Percentiles rank a stretch among this genome's conserved stretches.
Conservation (phyloP, 1,140 invertebrate species). For the Dufourea novaeangliae region DNA sequence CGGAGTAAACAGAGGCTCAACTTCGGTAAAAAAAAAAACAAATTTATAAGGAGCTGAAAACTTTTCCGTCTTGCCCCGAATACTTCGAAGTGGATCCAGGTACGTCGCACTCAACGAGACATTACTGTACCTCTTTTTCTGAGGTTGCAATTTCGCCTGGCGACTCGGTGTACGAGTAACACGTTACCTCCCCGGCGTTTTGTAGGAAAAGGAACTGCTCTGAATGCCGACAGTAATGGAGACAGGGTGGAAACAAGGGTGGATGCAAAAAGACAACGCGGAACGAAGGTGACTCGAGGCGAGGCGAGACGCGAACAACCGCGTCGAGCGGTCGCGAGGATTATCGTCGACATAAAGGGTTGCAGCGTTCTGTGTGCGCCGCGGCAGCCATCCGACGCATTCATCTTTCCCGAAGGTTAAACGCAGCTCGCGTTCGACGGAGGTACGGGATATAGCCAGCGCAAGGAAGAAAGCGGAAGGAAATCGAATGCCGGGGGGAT, state of each 20-base stretch:
- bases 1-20: too few species aligned
- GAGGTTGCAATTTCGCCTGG: neutral
- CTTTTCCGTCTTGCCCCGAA: too few species aligned
- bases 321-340: slow-evolving; percentile 22
- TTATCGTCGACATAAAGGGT: slow-evolving; percentile 36
- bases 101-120: too few species aligned
- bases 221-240: neutral
- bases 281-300: neutral
- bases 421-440: neutral
- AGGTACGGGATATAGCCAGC: neutral
- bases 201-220: slow-evolving; percentile 7
- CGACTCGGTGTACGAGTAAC: neutral
- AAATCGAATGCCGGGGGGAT: neutral
- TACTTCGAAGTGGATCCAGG: too few species aligned
- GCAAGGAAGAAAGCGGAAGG: neutral
- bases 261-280: slow-evolving; percentile 22
- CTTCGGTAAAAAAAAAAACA: too few species aligned
- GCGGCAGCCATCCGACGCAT: slow-evolving; percentile 42
- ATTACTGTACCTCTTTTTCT: too few species aligned
- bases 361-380: neutral
- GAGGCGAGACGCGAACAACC: slow-evolving; percentile 7
- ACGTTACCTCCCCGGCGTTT: neutral
- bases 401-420: slow-evolving; percentile 46
- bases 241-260: neutral
- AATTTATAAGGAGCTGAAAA: too few species aligned